Conservation (phyloP, 2,113 vertebrate genomes). For the Poicephalus meyeri region DNA sequence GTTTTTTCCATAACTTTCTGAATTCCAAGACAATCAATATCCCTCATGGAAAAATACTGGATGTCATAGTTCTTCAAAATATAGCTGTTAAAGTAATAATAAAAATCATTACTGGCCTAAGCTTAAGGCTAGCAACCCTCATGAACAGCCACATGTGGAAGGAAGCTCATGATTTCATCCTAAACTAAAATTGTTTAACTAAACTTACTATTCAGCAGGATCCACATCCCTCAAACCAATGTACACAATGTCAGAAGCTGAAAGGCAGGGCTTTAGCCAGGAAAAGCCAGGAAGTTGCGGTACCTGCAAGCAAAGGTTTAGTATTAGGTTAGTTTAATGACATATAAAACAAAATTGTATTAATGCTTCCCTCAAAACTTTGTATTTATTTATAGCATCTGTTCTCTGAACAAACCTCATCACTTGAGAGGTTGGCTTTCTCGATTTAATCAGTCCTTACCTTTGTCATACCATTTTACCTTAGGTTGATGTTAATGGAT, state of each 20-base stretch:
- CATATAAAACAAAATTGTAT: background rate
- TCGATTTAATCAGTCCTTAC: background rate
- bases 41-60: slow-evolving; percentile 95
- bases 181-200: background rate
- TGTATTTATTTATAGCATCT: background rate
- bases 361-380: background rate
- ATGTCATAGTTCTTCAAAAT: slow-evolving; percentile 93
- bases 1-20: slow-evolving; percentile 96
- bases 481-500: background rate
- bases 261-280: slow-evolving; percentile 92
- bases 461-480: background rate
- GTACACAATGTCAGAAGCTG: slow-evolving; percentile 88
- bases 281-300: slow-evolving; percentile 92
- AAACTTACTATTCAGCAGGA: slow-evolving; percentile 91
- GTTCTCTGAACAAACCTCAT: background rate
- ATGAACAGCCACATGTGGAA: background rate
- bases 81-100: slow-evolving; percentile 73
- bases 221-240: slow-evolving; percentile 94
- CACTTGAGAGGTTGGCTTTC: background rate
- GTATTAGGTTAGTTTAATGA: background rate
- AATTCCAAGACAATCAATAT: slow-evolving; percentile 94
- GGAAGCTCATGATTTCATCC: background rate
- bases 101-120: background rate
- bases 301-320: slow-evolving; percentile 75
- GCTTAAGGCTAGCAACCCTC: background rate